phyloP scores from a whole-genome alignment of 1,140 invertebrate species.

The Dufourea novaeangliae region DNA sequence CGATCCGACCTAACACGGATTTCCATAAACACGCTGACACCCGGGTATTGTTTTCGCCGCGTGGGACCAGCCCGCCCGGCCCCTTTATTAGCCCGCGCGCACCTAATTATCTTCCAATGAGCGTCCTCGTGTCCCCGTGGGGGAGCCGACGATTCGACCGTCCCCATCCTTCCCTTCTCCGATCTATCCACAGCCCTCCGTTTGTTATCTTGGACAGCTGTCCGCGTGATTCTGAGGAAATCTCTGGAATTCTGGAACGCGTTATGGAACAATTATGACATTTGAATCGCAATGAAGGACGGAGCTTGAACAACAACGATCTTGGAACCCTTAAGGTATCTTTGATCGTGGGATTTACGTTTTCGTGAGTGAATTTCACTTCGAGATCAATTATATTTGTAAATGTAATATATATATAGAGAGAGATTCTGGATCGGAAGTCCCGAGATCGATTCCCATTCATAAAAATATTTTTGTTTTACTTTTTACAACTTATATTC shows the following conservation, averaged over 20 bases:
- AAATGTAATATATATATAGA: too few relatives aligned
- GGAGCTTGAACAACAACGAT: too few relatives aligned
- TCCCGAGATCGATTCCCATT: too few relatives aligned
- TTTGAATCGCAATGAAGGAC: too few relatives aligned
- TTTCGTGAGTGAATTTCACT: too few relatives aligned
- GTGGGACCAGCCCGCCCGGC: constrained; percentile 11
- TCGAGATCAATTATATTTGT: too few relatives aligned
- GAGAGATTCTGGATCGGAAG: too few relatives aligned
- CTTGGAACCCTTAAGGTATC: too few relatives aligned
- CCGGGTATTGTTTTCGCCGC: constrained; percentile 69
- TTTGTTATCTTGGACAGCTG: constrained; percentile 2
- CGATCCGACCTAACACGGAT: constrained; percentile 68
- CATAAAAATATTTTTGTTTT: too few relatives aligned
- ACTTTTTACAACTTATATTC: too few relatives aligned
- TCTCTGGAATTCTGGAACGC: too few relatives aligned
- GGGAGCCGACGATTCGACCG: background rate
- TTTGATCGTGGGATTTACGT: too few relatives aligned
- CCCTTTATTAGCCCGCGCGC: constrained; percentile 55
- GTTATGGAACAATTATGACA: background rate
- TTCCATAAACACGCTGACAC: constrained; percentile 71
- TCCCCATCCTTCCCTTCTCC: background rate
- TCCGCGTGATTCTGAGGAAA: background rate
- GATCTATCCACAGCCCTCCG: background rate
- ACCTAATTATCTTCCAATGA: constrained; percentile 61
- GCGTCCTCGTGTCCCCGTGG: constrained; percentile 34